These are phyloP conservation scores for Cirrhinus mrigala DNA, from an alignment of 2,797 vertebrate species.

Conservation along the genomic window DNA sequence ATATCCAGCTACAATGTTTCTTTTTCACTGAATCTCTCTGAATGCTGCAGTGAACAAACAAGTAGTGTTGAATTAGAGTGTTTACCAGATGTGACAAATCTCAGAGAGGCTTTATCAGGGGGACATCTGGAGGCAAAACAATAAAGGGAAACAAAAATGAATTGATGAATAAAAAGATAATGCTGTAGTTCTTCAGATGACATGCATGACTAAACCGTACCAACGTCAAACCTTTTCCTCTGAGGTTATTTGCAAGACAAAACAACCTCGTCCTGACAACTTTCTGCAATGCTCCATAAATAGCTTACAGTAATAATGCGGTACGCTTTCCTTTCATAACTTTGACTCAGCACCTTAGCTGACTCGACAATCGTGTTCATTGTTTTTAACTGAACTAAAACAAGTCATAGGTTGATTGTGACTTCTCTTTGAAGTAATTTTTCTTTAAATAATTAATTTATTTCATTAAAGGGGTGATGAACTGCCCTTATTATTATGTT, in stretches of 20 bases:
- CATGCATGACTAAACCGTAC: slow-evolving; percentile 30
- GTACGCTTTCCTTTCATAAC: not conserved
- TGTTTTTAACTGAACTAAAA: not conserved
- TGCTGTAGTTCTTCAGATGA: slow-evolving; percentile 24
- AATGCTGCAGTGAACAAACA: slow-evolving; percentile 51
- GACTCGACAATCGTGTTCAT: not conserved
- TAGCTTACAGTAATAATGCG: not conserved
- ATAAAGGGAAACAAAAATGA: slow-evolving; percentile 42
- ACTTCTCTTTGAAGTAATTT: not conserved
- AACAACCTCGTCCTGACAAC: slow-evolving; percentile 32
- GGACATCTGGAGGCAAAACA: slow-evolving; percentile 43
- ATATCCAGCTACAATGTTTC: slow-evolving; percentile 50
- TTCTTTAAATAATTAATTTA: not conserved
- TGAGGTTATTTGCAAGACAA: slow-evolving; percentile 41
- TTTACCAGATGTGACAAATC: slow-evolving; percentile 60
- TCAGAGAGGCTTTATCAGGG: slow-evolving; percentile 48
- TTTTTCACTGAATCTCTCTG: slow-evolving; percentile 26
- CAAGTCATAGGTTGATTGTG: not conserved
- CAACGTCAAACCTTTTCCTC: slow-evolving; percentile 17
- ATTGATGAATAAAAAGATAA: slow-evolving; percentile 48
- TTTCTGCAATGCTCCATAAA: not conserved
- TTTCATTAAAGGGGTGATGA: not conserved
- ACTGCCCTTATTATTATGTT: no score
- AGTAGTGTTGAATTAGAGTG: slow-evolving; percentile 52
- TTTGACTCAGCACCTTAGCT: not conserved